Percentiles rank a stretch among this genome's conserved stretches.
phyloP scores from a whole-genome alignment of 2,888 invertebrate genomes.

The Altica lythri region DNA sequence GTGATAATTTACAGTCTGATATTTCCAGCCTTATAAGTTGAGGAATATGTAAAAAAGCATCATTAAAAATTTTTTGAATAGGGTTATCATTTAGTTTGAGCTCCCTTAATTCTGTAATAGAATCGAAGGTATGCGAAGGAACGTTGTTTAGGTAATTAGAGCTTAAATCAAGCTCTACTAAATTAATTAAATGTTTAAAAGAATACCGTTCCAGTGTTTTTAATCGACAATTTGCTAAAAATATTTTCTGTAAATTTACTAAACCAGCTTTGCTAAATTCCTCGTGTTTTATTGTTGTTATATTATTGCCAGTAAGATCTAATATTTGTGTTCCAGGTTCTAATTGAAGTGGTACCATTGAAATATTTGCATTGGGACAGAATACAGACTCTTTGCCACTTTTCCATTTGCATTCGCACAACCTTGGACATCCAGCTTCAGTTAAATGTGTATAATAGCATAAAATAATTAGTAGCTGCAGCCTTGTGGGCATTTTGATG shows the following conservation, averaged over 20 bases:
- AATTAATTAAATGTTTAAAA: conserved; percentile 77
- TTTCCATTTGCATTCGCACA: conserved; percentile 89
- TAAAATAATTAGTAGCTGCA: conserved; percentile 44
- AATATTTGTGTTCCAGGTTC: conserved; percentile 81
- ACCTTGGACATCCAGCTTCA: conserved; percentile 70
- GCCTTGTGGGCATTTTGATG: conserved; percentile 36
- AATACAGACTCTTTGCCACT: conserved; percentile 84
- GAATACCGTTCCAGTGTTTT: conserved; percentile 72
- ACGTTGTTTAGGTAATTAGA: conserved; percentile 70
- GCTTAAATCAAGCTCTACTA: conserved; percentile 81
- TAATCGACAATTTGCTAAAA: conserved; percentile 72
- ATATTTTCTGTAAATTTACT: conserved; percentile 80
- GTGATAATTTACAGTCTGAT: conserved; percentile 71
- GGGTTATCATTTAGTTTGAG: conserved; percentile 77
- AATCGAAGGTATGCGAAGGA: conserved; percentile 74
- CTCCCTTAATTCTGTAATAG: conserved; percentile 75
- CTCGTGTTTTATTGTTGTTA: conserved; percentile 69
- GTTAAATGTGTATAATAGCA: conserved; percentile 53
- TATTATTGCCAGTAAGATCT: conserved; percentile 75
- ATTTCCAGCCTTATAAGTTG: conserved; percentile 75
- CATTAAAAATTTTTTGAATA: conserved; percentile 70
- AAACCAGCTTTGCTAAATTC: conserved; percentile 76
- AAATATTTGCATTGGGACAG: conserved; percentile 76
- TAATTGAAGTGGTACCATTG: conserved; percentile 72
- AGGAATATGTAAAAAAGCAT: conserved; percentile 69